These are phyloP conservation scores for Orchesella cincta DNA, from an alignment of 1,140 invertebrate genomes.

Conservation along the genomic window DNA sequence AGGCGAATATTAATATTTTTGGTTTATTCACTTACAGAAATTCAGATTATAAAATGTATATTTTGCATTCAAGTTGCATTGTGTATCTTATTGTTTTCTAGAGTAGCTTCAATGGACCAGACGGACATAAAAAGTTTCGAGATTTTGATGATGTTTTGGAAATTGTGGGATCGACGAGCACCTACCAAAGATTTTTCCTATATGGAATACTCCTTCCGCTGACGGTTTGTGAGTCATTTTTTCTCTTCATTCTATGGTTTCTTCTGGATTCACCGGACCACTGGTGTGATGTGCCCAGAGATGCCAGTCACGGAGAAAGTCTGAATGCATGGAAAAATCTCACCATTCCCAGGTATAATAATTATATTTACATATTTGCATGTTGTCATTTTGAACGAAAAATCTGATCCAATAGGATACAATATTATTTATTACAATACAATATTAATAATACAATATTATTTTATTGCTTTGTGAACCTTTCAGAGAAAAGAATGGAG, in stretches of 20 bases:
- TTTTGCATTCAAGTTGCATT: too few species aligned
- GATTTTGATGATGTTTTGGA: constrained; percentile 50
- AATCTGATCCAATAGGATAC: too few species aligned
- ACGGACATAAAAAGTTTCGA: too few species aligned
- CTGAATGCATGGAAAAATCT: constrained; percentile 47
- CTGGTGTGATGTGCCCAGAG: constrained; percentile 42
- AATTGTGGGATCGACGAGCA: constrained; percentile 43
- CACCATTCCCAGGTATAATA: constrained; percentile 43
- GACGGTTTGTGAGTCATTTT: constrained; percentile 39
- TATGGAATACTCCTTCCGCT: constrained; percentile 42
- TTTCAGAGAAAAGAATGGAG: too few species aligned
- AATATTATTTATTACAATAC: too few species aligned
- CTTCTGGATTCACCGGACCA: constrained; percentile 45
- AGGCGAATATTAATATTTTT: too few species aligned
- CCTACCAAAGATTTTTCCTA: constrained; percentile 44
- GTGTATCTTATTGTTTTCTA: too few species aligned
- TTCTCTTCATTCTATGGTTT: constrained; percentile 46
- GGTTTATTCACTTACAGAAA: too few species aligned
- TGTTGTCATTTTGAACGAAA: background rate
- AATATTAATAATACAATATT: too few species aligned
- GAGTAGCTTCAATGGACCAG: too few species aligned
- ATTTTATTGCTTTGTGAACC: too few species aligned
- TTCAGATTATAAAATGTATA: too few species aligned
- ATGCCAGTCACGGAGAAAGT: background rate
- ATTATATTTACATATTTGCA: background rate